These are phyloP conservation scores for Catostomus latipinnis DNA, from an alignment of 2,797 vertebrate genomes.

Conservation along the genomic window DNA sequence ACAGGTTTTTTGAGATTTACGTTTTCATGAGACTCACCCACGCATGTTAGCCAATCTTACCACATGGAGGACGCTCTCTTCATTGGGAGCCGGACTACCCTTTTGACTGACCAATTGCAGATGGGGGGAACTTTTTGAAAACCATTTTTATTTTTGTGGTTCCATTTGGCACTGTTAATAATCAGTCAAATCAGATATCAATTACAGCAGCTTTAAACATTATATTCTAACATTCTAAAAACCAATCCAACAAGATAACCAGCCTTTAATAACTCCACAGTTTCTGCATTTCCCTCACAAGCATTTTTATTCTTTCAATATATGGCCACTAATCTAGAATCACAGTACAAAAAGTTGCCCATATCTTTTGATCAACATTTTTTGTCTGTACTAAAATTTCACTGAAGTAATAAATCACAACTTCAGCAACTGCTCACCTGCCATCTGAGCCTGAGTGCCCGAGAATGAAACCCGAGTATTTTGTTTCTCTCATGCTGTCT, in stretches of 20 bases:
- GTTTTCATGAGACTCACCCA: no score
- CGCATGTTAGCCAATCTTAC: no score
- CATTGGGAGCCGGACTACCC: no score
- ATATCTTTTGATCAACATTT: constrained; percentile 10
- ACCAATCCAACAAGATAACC: background rate
- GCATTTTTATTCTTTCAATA: background rate
- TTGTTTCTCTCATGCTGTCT: constrained; percentile 49
- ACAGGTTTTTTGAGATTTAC: no score
- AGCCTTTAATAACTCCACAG: background rate
- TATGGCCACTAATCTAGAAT: constrained; percentile 4
- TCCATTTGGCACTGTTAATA: background rate
- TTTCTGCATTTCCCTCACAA: background rate
- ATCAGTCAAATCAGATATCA: no score
- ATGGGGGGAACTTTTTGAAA: no score
- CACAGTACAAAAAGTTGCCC: background rate
- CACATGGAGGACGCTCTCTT: no score
- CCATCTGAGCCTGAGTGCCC: constrained; percentile 29
- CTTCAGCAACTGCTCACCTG: constrained; percentile 36
- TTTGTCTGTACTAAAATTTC: constrained; percentile 22
- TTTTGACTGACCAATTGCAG: no score
- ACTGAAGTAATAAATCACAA: constrained; percentile 45
- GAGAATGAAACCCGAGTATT: constrained; percentile 48
- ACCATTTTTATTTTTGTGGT: background rate
- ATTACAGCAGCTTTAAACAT: background rate
- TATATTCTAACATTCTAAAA: background rate